phyloP scores from a whole-genome alignment of 2,797 vertebrate genomes.

The Cuniculus paca region DNA sequence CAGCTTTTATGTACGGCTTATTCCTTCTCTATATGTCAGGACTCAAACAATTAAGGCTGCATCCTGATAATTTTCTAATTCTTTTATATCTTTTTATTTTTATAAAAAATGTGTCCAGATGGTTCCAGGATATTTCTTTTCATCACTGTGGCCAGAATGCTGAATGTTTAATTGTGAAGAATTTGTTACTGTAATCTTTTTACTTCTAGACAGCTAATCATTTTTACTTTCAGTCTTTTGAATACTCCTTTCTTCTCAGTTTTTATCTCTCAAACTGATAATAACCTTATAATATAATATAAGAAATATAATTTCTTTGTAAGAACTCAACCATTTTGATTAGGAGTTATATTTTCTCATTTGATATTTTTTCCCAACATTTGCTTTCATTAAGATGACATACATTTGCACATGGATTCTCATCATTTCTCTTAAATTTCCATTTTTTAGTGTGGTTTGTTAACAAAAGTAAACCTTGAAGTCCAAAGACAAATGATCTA shows the following conservation, averaged over 20 bases:
- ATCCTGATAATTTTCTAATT: conserved; percentile 85
- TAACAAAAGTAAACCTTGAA: conserved; percentile 39
- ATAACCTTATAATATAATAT: conserved; percentile 58
- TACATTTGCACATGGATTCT: conserved; percentile 58
- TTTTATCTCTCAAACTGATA: conserved; percentile 51
- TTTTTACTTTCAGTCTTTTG: conserved; percentile 49
- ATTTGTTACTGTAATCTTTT: conserved; percentile 56
- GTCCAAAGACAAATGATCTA: conserved; percentile 51
- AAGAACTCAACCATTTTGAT: conserved; percentile 52
- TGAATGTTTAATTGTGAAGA: conserved; percentile 84
- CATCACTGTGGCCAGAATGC: conserved; percentile 82
- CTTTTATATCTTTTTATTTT: conserved; percentile 84
- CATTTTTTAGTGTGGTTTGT: conserved; percentile 65
- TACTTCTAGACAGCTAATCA: neutral
- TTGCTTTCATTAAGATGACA: conserved; percentile 72
- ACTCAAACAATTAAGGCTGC: conserved; percentile 53
- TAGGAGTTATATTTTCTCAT: conserved; percentile 52
- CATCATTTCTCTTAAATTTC: conserved; percentile 67
- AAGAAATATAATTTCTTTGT: conserved; percentile 63
- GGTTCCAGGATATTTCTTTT: conserved; percentile 86
- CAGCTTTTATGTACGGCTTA: neutral
- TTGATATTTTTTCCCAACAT: conserved; percentile 56
- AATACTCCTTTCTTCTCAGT: conserved; percentile 27
- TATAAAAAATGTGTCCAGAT: conserved; percentile 88
- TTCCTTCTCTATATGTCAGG: conserved; percentile 44